Evolutionary conservation across 2,113 vertebrate genomes (phyloP).

Genomic region (Rhombomys opimus): DNA sequence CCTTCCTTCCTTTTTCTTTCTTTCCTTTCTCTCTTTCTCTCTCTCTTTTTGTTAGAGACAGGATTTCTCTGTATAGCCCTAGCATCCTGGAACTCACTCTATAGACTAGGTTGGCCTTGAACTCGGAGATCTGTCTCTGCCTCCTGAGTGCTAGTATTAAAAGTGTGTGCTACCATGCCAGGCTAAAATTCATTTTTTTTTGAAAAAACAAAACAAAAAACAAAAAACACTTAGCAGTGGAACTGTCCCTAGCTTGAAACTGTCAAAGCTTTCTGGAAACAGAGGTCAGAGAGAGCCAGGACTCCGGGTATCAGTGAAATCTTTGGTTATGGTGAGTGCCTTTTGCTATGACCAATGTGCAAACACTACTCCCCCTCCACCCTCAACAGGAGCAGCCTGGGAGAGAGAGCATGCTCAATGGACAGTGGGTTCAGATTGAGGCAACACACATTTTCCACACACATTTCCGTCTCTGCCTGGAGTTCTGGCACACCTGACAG

Average conservation of each 20-base stretch:
- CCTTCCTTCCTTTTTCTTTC: neutral
- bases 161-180: neutral
- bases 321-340: neutral
- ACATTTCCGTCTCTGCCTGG: too few relatives aligned
- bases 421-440: accelerated
- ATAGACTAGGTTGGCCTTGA: neutral
- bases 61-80: neutral
- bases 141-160: neutral
- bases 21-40: accelerated
- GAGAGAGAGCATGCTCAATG: accelerated
- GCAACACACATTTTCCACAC: neutral
- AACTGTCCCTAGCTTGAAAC: neutral
- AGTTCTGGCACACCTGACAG: neutral
- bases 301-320: accelerated
- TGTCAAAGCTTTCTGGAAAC: neutral
- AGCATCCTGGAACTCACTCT: neutral
- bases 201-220: neutral
- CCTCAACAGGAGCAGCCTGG: neutral
- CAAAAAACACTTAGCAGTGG: accelerated
- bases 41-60: neutral
- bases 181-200: neutral
- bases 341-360: neutral
- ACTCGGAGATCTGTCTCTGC: neutral
- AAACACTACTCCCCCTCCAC: neutral
- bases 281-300: neutral